Percentiles rank a stretch among this genome's conserved stretches.
Evolutionary conservation across 2,888 invertebrate genomes (phyloP).

Genomic region (Oscheius onirici): DNA sequence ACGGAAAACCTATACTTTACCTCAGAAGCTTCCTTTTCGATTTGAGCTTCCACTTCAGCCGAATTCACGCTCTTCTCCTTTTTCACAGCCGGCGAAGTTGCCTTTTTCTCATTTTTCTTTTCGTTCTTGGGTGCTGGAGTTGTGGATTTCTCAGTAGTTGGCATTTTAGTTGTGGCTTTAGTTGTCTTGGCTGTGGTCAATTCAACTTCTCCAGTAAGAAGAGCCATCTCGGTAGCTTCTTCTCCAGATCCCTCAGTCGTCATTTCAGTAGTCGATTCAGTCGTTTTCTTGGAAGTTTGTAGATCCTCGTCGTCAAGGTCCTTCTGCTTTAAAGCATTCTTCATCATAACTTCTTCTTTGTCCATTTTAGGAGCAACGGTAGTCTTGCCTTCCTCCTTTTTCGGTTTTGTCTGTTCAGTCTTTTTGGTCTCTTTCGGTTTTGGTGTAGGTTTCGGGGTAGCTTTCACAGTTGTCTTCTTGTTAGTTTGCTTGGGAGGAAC

Average conservation of each 20-base stretch:
- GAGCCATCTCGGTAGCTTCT: neutral
- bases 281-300: neutral
- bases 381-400: neutral
- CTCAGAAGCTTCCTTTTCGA: conserved; percentile 24
- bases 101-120: neutral
- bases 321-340: conserved; percentile 21
- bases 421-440: neutral
- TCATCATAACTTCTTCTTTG: conserved; percentile 18
- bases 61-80: neutral
- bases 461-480: conserved; percentile 1
- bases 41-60: conserved; percentile 9
- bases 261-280: neutral
- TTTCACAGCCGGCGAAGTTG: neutral
- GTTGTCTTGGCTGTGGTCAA: neutral
- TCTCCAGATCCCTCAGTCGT: conserved; percentile 2
- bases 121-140: neutral
- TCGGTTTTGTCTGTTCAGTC: neutral
- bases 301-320: conserved; percentile 13
- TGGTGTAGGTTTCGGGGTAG: neutral
- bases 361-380: neutral
- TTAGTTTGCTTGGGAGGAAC: conserved; percentile 6
- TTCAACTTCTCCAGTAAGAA: neutral
- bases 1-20: neutral
- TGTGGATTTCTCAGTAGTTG: conserved; percentile 2
- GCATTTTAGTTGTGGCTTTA: conserved; percentile 1